Conservation (phyloP, 1,140 invertebrate species). For the Euwallacea fornicatus region DNA sequence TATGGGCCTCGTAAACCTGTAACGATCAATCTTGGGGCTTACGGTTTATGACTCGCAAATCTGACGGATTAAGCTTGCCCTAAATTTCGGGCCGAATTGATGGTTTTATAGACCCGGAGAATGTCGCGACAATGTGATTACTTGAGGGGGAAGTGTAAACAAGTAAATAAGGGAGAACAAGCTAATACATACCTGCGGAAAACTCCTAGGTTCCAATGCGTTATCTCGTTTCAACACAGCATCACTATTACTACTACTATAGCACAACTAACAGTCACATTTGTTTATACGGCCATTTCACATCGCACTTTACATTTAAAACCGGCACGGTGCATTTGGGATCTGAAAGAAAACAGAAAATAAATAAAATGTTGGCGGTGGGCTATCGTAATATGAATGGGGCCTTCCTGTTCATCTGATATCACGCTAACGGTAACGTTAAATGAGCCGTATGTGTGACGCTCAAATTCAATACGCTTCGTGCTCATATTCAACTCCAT, state of each 20-base stretch:
- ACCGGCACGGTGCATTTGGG: slow-evolving; percentile 9
- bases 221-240: neutral
- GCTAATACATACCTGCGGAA: slow-evolving; percentile 12
- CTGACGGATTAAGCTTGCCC: slow-evolving; percentile 1
- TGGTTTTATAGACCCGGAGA: neutral
- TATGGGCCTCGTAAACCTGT: neutral
- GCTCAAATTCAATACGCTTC: no score
- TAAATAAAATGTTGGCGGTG: neutral
- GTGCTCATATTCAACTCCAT: no score
- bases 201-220: neutral
- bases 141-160: no score
- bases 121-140: neutral
- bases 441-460: no score
- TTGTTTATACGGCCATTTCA: slow-evolving; percentile 7
- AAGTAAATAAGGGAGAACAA: neutral
- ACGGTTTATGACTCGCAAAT: slow-evolving; percentile 1
- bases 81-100: slow-evolving; percentile 2
- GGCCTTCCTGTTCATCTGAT: no score
- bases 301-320: neutral
- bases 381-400: neutral
- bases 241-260: slow-evolving; percentile 5
- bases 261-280: slow-evolving; percentile 5
- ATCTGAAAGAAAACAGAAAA: slow-evolving; percentile 14
- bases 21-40: slow-evolving; percentile 1
- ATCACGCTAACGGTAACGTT: no score